Evolutionary conservation across 2,113 vertebrate species (phyloP).

Genomic region (Alligator mississippiensis): DNA sequence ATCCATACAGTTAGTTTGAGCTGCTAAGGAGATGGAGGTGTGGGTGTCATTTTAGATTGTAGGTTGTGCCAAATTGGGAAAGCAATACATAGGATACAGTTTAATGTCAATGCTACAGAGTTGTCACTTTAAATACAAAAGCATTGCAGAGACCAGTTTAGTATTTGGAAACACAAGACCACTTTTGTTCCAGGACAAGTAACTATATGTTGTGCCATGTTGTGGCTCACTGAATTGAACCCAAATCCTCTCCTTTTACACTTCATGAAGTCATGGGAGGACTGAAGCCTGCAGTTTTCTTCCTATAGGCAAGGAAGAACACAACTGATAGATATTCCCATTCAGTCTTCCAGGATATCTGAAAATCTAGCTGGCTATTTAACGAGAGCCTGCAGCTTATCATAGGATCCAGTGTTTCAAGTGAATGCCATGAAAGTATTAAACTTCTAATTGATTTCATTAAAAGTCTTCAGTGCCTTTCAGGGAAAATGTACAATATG

Average conservation of each 20-base stretch:
- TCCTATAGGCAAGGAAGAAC: not conserved
- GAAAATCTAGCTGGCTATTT: not conserved
- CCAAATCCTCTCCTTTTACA: not conserved
- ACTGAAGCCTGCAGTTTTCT: not conserved
- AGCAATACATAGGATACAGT: not conserved
- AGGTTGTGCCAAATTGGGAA: not conserved
- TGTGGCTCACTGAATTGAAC: not conserved
- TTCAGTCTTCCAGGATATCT: not conserved
- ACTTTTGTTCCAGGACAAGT: not conserved
- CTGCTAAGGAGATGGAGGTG: not conserved
- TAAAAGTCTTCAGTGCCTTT: slow-evolving; percentile 1
- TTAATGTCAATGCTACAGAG: not conserved
- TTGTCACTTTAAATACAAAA: not conserved
- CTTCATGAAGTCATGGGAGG: not conserved
- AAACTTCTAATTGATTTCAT: slow-evolving; percentile 18
- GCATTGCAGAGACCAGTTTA: not conserved
- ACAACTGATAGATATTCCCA: not conserved
- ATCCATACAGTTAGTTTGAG: not conserved
- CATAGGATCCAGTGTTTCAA: not conserved
- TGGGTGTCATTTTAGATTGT: not conserved
- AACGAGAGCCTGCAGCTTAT: not conserved
- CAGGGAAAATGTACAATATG: not conserved
- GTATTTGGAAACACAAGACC: not conserved
- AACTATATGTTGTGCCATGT: not conserved
- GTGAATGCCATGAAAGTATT: not conserved